Conservation (phyloP, 2,113 vertebrate genomes). For the Eurypyga helias region DNA sequence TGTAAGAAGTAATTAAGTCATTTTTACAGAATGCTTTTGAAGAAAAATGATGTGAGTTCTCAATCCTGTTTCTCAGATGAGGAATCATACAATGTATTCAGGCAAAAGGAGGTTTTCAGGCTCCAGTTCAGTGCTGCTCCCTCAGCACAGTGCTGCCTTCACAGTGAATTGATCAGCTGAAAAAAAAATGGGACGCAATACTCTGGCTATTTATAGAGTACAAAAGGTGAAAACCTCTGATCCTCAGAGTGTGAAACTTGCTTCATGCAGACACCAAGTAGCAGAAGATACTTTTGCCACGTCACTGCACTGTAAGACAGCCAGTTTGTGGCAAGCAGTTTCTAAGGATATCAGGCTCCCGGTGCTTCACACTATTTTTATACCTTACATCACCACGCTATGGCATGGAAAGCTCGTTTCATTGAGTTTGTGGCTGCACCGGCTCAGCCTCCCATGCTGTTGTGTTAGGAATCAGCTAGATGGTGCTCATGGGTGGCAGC, state of each 20-base stretch:
- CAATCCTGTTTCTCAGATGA: neutral
- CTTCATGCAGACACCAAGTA: neutral
- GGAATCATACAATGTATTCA: neutral
- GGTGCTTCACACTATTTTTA: neutral
- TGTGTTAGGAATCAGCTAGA: conserved; percentile 26
- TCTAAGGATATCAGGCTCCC: neutral
- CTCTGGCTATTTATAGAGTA: neutral
- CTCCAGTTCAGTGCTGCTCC: neutral
- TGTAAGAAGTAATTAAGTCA: neutral
- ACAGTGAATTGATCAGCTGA: neutral
- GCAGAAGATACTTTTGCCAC: neutral
- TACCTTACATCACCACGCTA: neutral
- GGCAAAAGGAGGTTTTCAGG: neutral
- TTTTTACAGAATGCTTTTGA: neutral
- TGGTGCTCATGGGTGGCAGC: conserved; percentile 46
- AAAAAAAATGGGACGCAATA: conserved; percentile 1
- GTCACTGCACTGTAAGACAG: accelerated
- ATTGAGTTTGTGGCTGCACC: neutral
- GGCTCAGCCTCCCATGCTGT: neutral
- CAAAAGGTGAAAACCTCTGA: neutral
- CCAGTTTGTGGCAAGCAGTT: neutral
- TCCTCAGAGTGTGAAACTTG: neutral
- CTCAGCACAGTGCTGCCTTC: neutral
- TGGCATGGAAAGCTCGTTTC: neutral
- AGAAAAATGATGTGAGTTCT: neutral